phyloP scores from a whole-genome alignment of 2,113 vertebrate species.

The Cryptomyrus ogoouensis region DNA sequence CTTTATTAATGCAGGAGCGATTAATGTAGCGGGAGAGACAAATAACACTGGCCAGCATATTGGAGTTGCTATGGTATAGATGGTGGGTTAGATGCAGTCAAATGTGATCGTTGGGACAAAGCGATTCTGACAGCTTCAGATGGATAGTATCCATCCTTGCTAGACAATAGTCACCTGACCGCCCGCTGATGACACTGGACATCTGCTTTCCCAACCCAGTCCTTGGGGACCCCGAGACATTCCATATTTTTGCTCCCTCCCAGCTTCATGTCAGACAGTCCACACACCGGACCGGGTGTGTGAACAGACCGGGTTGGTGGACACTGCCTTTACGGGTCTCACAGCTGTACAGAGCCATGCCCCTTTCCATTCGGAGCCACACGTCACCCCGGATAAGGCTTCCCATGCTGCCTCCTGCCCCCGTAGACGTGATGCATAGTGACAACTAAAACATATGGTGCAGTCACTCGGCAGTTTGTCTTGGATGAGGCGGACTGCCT shows the following conservation, averaged over 20 bases:
- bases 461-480: slow-evolving; percentile 2
- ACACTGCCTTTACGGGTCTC: not conserved
- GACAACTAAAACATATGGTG: slow-evolving; percentile 16
- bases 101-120: not conserved
- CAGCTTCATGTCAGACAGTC: not conserved
- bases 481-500: not conserved
- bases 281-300: not conserved
- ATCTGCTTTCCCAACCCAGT: not conserved
- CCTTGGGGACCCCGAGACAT: not conserved
- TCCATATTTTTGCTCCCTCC: not conserved
- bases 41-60: not conserved
- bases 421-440: slow-evolving; percentile 3
- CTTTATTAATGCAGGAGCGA: slow-evolving; percentile 4
- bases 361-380: not conserved
- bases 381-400: not conserved
- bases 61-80: not conserved
- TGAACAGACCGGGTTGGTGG: not conserved
- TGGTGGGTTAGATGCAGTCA: not conserved
- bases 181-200: not conserved
- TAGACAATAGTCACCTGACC: not conserved
- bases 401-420: not conserved
- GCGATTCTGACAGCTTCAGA: not conserved
- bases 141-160: not conserved
- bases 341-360: not conserved
- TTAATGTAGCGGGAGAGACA: not conserved